Conservation (phyloP, 2,113 vertebrate species). For the Pipa parva region DNA sequence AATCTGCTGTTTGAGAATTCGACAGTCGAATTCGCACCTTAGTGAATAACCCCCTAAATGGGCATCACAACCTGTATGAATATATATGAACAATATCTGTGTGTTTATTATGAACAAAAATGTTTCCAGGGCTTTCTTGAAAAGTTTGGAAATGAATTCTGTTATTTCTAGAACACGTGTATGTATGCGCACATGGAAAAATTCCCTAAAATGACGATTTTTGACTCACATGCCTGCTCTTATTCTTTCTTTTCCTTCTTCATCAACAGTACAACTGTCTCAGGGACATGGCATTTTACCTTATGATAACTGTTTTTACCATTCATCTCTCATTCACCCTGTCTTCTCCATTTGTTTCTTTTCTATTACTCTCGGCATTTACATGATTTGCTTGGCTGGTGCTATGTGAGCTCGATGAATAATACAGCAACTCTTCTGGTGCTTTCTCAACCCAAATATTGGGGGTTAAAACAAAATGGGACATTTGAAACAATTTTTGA, state of each 20-base stretch:
- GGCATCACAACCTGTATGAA: too few species aligned
- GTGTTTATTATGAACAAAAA: too few species aligned
- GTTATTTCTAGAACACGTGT: too few species aligned
- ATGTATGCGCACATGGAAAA: too few species aligned
- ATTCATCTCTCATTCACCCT: slow-evolving; percentile 58
- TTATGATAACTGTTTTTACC: slow-evolving; percentile 92
- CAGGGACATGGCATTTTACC: slow-evolving; percentile 96
- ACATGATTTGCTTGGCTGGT: neutral
- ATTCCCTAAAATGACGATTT: too few species aligned
- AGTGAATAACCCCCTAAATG: too few species aligned
- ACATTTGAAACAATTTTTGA: neutral
- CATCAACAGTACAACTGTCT: slow-evolving; percentile 83
- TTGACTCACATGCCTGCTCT: slow-evolving; percentile 23
- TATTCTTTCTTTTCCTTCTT: slow-evolving; percentile 59
- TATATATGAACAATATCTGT: too few species aligned
- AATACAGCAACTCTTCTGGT: neutral
- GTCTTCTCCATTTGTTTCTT: slow-evolving; percentile 25
- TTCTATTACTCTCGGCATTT: slow-evolving; percentile 38
- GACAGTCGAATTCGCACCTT: too few species aligned
- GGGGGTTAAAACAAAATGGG: neutral
- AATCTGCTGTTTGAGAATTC: too few species aligned
- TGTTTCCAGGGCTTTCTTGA: too few species aligned
- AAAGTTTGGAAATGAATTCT: too few species aligned
- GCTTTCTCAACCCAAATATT: too few species aligned
- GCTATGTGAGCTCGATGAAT: neutral